Conservation (phyloP, 2,888 invertebrate species). For the Xanthorhoe designata region DNA sequence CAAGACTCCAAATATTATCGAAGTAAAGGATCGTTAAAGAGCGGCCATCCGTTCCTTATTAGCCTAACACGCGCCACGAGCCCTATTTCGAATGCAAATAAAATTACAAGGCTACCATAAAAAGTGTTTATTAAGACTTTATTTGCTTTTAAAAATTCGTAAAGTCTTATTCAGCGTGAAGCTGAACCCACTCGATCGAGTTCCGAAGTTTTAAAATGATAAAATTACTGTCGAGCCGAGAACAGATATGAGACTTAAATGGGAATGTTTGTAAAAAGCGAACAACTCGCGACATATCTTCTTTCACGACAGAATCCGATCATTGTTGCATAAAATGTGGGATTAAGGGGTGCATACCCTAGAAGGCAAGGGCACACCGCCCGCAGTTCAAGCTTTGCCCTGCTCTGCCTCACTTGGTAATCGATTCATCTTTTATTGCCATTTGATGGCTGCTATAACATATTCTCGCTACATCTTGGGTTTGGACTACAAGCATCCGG, state of each 20-base stretch:
- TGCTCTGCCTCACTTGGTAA: conserved; percentile 54
- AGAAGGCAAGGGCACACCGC: conserved; percentile 49
- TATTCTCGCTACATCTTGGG: conserved; percentile 35
- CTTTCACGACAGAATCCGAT: conserved; percentile 71
- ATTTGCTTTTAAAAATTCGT: conserved; percentile 80
- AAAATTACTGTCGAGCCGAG: conserved; percentile 71
- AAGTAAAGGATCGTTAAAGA: conserved; percentile 70
- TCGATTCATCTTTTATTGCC: conserved; percentile 72
- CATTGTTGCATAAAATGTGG: conserved; percentile 72
- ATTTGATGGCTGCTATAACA: conserved; percentile 64
- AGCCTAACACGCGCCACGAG: conserved; percentile 76
- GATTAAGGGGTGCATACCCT: conserved; percentile 66
- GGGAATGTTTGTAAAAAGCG: conserved; percentile 70
- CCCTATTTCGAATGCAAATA: conserved; percentile 80
- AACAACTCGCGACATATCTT: conserved; percentile 68
- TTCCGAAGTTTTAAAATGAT: conserved; percentile 77
- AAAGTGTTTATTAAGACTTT: conserved; percentile 82
- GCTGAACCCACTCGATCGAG: conserved; percentile 65
- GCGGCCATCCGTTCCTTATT: conserved; percentile 78
- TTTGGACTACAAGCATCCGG: conserved; percentile 10
- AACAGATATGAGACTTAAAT: conserved; percentile 78
- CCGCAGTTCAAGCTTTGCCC: conserved; percentile 35
- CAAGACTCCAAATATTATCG: conserved; percentile 68
- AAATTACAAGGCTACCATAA: conserved; percentile 79
- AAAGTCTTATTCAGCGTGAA: conserved; percentile 77